Conservation (phyloP, 2,113 vertebrate genomes). For the Burhinus bistriatus region DNA sequence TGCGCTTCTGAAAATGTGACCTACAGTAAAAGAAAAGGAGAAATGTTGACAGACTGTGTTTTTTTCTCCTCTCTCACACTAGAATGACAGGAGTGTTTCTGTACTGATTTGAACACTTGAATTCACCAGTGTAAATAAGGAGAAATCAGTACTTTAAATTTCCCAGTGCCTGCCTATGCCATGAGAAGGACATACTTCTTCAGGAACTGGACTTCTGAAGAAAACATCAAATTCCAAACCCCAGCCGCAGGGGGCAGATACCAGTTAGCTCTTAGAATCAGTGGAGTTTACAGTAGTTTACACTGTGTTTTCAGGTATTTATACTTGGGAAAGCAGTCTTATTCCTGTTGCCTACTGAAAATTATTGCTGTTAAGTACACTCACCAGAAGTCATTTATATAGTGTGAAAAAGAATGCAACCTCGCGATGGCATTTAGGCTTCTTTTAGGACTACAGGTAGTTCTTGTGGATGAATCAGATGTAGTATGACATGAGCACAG, state of each 20-base stretch:
- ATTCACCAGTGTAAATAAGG: neutral
- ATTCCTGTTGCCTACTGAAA: neutral
- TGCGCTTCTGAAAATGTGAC: neutral
- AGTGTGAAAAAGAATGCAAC: neutral
- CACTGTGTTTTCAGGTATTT: neutral
- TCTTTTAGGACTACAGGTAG: neutral
- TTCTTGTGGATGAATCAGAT: neutral
- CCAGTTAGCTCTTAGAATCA: neutral
- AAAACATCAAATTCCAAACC: neutral
- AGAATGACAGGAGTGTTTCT: accelerated
- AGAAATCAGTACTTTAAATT: neutral
- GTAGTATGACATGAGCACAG: neutral
- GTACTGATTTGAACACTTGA: neutral
- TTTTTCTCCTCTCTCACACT: neutral
- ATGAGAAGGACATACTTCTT: neutral
- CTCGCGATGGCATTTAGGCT: neutral
- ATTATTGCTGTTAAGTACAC: neutral
- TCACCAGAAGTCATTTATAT: neutral
- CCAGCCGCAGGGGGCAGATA: neutral
- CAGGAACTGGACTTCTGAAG: neutral
- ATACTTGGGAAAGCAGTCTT: neutral
- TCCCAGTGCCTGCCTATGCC: neutral
- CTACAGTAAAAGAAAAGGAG: neutral
- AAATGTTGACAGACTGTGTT: neutral
- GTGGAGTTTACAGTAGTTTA: neutral